A percentile compares a stretch with the other conserved stretches of the same genome.
These are phyloP conservation scores for Esox lucius DNA, from an alignment of 2,797 vertebrate species.

Conservation along the genomic window DNA sequence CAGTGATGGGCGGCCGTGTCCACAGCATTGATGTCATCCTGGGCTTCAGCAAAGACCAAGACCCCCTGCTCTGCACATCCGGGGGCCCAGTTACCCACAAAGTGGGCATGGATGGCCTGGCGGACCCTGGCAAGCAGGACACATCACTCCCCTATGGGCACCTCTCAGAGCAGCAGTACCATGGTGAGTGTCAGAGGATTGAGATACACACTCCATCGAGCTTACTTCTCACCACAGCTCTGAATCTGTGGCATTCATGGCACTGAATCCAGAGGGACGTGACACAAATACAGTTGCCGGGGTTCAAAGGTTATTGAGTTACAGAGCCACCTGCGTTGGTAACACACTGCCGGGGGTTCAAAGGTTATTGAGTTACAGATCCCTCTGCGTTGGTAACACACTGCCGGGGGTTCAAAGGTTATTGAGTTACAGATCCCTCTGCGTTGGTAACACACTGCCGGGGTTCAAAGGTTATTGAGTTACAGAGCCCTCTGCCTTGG, in stretches of 20 bases:
- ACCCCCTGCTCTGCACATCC: constrained; percentile 65
- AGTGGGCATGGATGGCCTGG: constrained; percentile 57
- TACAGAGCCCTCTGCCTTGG: too few species aligned
- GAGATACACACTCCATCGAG: not conserved
- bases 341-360: not conserved
- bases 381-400: too few species aligned
- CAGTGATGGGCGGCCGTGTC: constrained; percentile 65
- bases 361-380: not conserved
- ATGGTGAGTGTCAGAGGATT: constrained; percentile 64
- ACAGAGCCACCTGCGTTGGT: too few species aligned
- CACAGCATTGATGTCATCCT: constrained; percentile 84
- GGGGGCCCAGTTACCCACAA: constrained; percentile 57
- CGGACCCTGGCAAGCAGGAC: constrained; percentile 63
- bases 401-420: too few species aligned
- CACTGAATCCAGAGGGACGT: too few species aligned
- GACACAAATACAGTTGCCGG: not conserved
- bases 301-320: too few species aligned
- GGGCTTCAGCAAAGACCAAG: constrained; percentile 81
- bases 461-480: too few species aligned
- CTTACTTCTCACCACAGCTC: not conserved
- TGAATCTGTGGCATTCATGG: not conserved
- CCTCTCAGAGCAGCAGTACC: constrained; percentile 61
- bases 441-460: too few species aligned
- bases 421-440: not conserved
- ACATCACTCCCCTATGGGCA: constrained; percentile 62